A percentile compares a stretch with the other conserved stretches of the same genome.
Conservation (phyloP, 2,797 vertebrate species). For the Geotrypetes seraphini region DNA sequence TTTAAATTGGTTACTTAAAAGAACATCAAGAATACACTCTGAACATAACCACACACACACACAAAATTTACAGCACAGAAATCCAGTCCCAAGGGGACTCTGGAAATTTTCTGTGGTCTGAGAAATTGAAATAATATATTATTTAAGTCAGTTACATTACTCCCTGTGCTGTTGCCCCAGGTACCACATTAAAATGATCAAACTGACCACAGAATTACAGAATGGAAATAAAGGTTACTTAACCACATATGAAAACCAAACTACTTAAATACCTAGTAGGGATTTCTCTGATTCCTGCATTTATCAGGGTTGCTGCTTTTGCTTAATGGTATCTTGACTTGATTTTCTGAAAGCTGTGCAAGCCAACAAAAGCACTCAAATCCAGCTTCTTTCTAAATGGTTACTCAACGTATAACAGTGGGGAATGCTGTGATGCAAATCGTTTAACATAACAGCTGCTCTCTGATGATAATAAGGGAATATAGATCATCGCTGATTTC, state of each 20-base stretch:
- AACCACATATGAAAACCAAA: conserved; percentile 26
- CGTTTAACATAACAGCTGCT: conserved; percentile 12
- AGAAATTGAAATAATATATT: conserved; percentile 20
- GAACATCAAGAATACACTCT: too few relatives aligned
- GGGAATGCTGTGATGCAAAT: conserved; percentile 16
- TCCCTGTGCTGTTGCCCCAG: conserved; percentile 29
- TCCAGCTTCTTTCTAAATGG: conserved; percentile 2
- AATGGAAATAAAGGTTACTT: conserved; percentile 33
- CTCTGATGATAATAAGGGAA: conserved; percentile 16
- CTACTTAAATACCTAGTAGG: conserved; percentile 36
- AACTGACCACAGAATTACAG: conserved; percentile 48
- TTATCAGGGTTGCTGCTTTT: conserved; percentile 20
- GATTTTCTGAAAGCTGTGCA: conserved; percentile 14
- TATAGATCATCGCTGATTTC: conserved; percentile 8
- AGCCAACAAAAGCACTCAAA: conserved; percentile 23
- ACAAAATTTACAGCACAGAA: too few relatives aligned
- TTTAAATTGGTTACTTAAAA: too few relatives aligned
- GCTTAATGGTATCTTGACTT: conserved; percentile 25
- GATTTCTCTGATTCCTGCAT: conserved; percentile 30
- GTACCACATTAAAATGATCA: conserved; percentile 42
- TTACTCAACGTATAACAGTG: conserved; percentile 8
- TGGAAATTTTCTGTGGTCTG: conserved; percentile 35
- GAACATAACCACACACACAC: too few relatives aligned
- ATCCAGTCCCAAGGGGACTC: too few relatives aligned
- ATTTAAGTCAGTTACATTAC: conserved; percentile 33